Percentiles rank a stretch among this genome's conserved stretches.
Conservation (phyloP, 2,113 vertebrate genomes). For the Oriolus oriolus region DNA sequence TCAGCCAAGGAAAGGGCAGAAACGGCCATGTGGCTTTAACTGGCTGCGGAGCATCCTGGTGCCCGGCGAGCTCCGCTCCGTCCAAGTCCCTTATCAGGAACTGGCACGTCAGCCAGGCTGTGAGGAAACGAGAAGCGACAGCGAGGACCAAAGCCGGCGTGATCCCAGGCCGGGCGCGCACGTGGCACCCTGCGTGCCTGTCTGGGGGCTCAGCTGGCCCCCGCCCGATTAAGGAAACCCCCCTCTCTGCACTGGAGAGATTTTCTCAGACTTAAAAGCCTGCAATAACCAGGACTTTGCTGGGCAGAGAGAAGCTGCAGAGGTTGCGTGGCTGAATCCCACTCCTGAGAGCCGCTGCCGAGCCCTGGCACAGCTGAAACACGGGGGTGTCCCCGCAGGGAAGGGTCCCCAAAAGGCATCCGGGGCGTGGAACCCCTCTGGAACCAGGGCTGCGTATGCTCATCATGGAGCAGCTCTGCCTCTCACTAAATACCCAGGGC, state of each 20-base stretch:
- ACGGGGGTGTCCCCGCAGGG: accelerated
- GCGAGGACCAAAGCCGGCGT: conserved; percentile 25
- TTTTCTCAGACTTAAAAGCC: conserved; percentile 31
- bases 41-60: neutral
- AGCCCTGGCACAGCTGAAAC: neutral
- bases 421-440: neutral
- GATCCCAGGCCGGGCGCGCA: neutral
- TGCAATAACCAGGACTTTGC: neutral
- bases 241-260: neutral
- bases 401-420: neutral
- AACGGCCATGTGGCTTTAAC: neutral
- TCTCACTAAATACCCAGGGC: neutral
- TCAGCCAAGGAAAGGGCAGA: neutral
- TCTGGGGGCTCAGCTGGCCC: conserved; percentile 17
- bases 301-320: accelerated
- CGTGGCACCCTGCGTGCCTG: conserved; percentile 39
- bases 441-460: accelerated
- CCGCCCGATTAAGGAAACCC: neutral
- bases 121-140: conserved; percentile 31
- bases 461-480: neutral
- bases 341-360: accelerated
- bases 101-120: neutral
- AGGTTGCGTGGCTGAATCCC: neutral
- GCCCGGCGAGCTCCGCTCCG: neutral
- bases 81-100: neutral